Conservation (phyloP, 2,888 invertebrate genomes). For the Orthosia cruda region DNA sequence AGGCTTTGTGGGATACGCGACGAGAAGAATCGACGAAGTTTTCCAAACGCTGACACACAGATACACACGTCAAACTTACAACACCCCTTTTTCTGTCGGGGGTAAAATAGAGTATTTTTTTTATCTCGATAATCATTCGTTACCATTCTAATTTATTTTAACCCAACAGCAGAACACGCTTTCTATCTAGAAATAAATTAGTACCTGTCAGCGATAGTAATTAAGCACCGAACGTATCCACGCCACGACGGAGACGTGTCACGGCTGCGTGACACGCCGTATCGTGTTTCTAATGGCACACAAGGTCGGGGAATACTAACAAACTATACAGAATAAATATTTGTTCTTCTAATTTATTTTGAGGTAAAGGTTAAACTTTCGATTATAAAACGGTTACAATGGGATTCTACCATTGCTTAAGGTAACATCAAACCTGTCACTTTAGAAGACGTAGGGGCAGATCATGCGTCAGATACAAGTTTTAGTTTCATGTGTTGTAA, state of each 20-base stretch:
- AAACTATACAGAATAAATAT: slow-evolving; percentile 29
- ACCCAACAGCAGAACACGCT: slow-evolving; percentile 7
- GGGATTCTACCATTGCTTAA: too few species aligned
- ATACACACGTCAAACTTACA: too few species aligned
- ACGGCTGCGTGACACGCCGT: slow-evolving; percentile 34
- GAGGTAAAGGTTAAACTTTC: slow-evolving; percentile 15
- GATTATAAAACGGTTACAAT: background rate
- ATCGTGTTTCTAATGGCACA: slow-evolving; percentile 46
- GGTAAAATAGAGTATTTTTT: background rate
- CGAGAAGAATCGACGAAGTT: too few species aligned
- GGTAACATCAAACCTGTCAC: too few species aligned
- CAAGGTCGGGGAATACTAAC: slow-evolving; percentile 42
- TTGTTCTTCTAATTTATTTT: slow-evolving; percentile 17
- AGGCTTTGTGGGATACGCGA: too few species aligned
- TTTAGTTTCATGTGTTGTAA: too few species aligned
- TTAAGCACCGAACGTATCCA: slow-evolving; percentile 27
- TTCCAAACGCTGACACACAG: too few species aligned
- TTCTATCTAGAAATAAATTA: slow-evolving; percentile 39
- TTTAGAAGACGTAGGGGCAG: too few species aligned
- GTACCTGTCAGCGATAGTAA: slow-evolving; percentile 37
- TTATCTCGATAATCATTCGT: background rate
- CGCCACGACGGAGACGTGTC: slow-evolving; percentile 38
- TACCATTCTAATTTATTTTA: slow-evolving; percentile 12
- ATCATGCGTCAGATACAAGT: too few species aligned
- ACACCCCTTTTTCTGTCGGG: too few species aligned